These are phyloP conservation scores for Scaptomyza caliginosa DNA, from an alignment of 2,888 invertebrate genomes.

Conservation along the genomic window DNA sequence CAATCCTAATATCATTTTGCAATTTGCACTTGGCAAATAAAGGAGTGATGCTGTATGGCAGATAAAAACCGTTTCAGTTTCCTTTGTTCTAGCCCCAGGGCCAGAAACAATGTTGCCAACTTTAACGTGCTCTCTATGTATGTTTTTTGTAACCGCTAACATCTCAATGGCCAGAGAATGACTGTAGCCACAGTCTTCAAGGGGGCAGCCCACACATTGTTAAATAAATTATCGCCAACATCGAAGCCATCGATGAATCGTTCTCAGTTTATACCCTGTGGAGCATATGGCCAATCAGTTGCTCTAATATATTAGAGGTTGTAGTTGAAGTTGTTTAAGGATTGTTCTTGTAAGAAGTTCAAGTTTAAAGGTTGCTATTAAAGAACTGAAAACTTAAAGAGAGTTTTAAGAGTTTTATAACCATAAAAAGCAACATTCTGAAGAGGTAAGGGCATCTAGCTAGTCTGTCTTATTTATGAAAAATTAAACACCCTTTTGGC, in stretches of 20 bases:
- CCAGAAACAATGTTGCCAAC: constrained; percentile 34
- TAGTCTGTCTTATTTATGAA: background rate
- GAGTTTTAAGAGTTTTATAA: too few relatives aligned
- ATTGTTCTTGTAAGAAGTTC: background rate
- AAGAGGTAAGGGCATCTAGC: constrained; percentile 9
- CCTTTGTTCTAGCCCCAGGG: constrained; percentile 66
- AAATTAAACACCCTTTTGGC: background rate
- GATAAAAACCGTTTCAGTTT: constrained; percentile 63
- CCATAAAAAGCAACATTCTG: too few relatives aligned
- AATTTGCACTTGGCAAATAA: constrained; percentile 81
- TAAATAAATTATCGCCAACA: constrained; percentile 77
- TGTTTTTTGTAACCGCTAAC: constrained; percentile 50
- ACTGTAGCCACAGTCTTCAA: constrained; percentile 35
- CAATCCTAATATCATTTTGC: constrained; percentile 77
- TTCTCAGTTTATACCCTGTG: constrained; percentile 37
- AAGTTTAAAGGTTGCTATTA: too few relatives aligned
- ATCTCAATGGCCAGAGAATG: constrained; percentile 58
- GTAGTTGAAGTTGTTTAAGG: background rate
- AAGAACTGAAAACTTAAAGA: too few relatives aligned
- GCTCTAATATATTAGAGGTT: background rate
- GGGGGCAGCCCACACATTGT: constrained; percentile 66
- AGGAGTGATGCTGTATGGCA: constrained; percentile 75
- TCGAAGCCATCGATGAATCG: constrained; percentile 59
- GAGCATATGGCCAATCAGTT: background rate
- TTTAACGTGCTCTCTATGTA: constrained; percentile 15